Conservation (phyloP, 2,888 invertebrate genomes). For the Lasius fuliginosus region DNA sequence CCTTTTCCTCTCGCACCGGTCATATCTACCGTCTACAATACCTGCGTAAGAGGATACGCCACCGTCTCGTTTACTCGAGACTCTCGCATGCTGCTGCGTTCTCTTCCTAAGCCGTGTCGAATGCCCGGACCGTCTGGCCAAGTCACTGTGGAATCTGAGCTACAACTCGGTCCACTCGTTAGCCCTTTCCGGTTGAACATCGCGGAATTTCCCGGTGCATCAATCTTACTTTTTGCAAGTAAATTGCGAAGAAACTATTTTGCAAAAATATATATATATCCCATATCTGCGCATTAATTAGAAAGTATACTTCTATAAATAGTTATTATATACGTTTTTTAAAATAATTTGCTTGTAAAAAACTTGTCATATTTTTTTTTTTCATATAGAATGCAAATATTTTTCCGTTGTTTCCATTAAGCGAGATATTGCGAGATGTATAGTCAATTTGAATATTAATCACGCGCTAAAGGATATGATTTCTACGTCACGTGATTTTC, state of each 20-base stretch:
- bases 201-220: background rate
- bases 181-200: background rate
- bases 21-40: constrained; percentile 75
- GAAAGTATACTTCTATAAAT: background rate
- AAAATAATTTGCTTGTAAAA: background rate
- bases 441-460: background rate
- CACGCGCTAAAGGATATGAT: background rate
- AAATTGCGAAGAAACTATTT: background rate
- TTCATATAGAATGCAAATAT: background rate
- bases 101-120: constrained; percentile 36
- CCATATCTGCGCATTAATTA: background rate
- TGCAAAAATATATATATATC: background rate
- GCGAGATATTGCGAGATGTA: background rate
- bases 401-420: background rate
- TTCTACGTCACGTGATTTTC: background rate
- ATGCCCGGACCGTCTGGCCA: constrained; percentile 16
- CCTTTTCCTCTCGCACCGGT: constrained; percentile 53
- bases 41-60: constrained; percentile 79
- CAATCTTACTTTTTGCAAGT: background rate
- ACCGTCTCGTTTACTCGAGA: constrained; percentile 75
- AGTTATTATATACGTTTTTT: background rate
- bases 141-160: background rate
- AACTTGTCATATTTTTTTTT: background rate
- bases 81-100: constrained; percentile 57
- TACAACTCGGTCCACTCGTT: background rate